Evolutionary conservation across 1,140 invertebrate species (phyloP).

Genomic region (Mercenaria mercenaria): DNA sequence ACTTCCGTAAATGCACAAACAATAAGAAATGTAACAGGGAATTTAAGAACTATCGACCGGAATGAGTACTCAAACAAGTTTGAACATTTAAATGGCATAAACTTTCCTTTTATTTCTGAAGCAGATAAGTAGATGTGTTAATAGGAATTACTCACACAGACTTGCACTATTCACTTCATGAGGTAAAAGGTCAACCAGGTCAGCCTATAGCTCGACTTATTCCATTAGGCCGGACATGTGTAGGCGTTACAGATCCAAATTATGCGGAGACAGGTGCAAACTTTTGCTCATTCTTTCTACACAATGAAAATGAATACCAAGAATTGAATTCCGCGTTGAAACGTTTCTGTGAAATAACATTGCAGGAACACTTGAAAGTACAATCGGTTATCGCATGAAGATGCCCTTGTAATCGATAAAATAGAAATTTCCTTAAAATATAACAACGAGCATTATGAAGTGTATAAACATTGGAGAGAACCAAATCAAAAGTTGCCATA

Average conservation of each 20-base stretch:
- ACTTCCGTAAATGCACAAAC: background rate
- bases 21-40: constrained; percentile 41
- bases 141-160: background rate
- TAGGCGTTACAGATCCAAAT: background rate
- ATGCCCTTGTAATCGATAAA: background rate
- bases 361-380: background rate
- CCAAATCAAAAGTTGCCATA: too few relatives aligned
- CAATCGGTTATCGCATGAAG: background rate
- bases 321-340: background rate
- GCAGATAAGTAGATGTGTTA: constrained; percentile 1
- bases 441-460: constrained; percentile 4
- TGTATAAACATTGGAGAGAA: constrained; percentile 53
- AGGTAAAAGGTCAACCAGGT: background rate
- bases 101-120: background rate
- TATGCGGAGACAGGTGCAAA: background rate
- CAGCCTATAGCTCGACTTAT: background rate
- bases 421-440: background rate
- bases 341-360: constrained; percentile 23
- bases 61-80: background rate
- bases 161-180: background rate
- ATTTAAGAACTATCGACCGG: constrained; percentile 24
- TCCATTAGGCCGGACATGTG: constrained; percentile 32
- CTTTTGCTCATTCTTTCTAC: background rate
- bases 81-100: constrained; percentile 23
- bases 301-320: background rate